phyloP scores from a whole-genome alignment of 2,113 vertebrate genomes.

The Apaloderma vittatum region DNA sequence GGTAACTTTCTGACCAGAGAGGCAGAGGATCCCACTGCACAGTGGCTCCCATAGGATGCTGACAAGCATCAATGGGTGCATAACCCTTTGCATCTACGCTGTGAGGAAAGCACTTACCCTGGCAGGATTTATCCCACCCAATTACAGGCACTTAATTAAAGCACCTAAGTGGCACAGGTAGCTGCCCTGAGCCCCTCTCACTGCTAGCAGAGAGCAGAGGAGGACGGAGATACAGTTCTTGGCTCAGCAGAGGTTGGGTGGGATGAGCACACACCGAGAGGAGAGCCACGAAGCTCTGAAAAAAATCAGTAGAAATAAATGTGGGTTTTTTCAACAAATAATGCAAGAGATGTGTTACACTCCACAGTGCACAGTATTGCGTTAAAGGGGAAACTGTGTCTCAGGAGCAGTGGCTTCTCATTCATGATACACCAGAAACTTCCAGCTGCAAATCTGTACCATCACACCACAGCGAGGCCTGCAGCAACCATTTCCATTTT shows the following conservation, averaged over 20 bases:
- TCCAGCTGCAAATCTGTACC: neutral
- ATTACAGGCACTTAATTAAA: neutral
- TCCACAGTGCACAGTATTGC: neutral
- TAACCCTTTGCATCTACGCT: neutral
- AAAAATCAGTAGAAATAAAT: neutral
- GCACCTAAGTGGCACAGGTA: neutral
- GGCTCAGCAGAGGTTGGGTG: neutral
- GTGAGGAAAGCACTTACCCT: neutral
- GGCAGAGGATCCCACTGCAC: neutral
- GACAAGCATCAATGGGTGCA: rapidly evolving
- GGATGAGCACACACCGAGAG: rapidly evolving
- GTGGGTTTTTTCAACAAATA: neutral
- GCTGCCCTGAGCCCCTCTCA: neutral
- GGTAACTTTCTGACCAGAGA: neutral
- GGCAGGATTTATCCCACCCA: neutral
- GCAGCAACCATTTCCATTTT: neutral
- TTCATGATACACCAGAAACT: neutral
- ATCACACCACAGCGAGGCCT: neutral
- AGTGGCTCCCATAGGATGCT: neutral
- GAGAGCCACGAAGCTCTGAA: neutral
- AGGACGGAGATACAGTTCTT: neutral
- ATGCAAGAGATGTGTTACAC: neutral
- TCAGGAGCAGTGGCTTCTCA: neutral
- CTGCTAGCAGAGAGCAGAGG: neutral
- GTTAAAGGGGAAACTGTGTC: neutral